A percentile compares a stretch with the other conserved stretches of the same genome.
phyloP scores from a whole-genome alignment of 2,888 invertebrate genomes.

The Blastobasis lacticolella region DNA sequence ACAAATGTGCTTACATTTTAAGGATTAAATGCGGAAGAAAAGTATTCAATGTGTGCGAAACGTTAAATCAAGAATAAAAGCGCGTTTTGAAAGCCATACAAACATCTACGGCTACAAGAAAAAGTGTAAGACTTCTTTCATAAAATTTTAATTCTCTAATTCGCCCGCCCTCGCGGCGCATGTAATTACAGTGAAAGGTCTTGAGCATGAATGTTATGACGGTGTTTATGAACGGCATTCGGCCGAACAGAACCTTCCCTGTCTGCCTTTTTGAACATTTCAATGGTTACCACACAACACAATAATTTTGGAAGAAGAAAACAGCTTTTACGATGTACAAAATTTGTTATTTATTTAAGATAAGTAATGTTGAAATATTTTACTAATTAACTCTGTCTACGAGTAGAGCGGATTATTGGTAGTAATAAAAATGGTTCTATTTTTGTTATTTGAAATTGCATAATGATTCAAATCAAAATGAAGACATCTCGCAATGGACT shows the following conservation, averaged over 20 bases:
- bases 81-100: constrained; percentile 14
- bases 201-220: constrained; percentile 71
- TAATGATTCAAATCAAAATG: no score
- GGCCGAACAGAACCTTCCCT: constrained; percentile 34
- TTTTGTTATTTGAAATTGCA: no score
- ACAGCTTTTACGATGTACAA: no score
- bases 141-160: constrained; percentile 66
- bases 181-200: constrained; percentile 72
- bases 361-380: no score
- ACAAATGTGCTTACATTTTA: background rate
- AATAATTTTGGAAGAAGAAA: constrained; percentile 17
- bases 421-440: no score
- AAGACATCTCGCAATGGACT: no score
- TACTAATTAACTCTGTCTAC: no score
- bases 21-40: background rate
- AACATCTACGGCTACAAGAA: constrained; percentile 39
- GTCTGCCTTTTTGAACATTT: constrained; percentile 13
- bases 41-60: background rate
- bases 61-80: background rate
- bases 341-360: no score
- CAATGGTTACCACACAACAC: constrained; percentile 63
- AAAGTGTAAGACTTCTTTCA: constrained; percentile 61
- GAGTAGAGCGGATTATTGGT: no score
- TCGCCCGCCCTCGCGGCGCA: constrained; percentile 45
- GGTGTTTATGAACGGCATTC: constrained; percentile 70